Conservation (phyloP, 2,797 vertebrate genomes). For the Heterohyrax brucei region DNA sequence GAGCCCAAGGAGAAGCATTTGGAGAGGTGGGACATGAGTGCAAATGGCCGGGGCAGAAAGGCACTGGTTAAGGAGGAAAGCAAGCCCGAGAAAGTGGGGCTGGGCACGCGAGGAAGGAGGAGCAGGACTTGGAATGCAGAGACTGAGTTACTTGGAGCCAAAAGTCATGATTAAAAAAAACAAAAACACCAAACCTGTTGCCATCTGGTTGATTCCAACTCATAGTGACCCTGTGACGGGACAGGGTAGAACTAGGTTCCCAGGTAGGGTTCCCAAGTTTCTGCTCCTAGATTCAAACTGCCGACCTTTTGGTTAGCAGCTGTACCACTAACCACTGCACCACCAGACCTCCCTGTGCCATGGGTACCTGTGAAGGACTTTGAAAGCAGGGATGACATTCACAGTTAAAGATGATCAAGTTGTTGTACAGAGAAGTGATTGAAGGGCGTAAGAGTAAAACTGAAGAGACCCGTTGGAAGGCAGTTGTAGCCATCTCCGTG, state of each 20-base stretch:
- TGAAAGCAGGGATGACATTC: not conserved
- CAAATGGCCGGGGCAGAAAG: not conserved
- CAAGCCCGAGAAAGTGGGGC: not conserved
- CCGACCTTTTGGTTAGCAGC: too few relatives aligned
- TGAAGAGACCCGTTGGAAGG: not conserved
- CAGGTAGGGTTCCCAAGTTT: too few relatives aligned
- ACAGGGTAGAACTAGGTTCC: too few relatives aligned
- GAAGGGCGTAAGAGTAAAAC: not conserved
- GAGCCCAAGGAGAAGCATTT: not conserved
- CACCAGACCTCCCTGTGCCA: not conserved
- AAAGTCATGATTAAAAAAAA: not conserved
- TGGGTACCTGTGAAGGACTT: not conserved
- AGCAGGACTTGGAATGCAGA: rapidly evolving
- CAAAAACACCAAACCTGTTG: too few relatives aligned
- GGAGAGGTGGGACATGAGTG: not conserved
- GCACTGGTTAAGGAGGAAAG: not conserved
- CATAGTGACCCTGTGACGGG: too few relatives aligned
- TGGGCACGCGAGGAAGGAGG: not conserved
- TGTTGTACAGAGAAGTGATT: not conserved
- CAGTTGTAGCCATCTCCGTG: rapidly evolving
- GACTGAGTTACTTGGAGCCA: not conserved
- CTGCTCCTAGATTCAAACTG: too few relatives aligned
- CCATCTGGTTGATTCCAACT: too few relatives aligned
- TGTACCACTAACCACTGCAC: too few relatives aligned
- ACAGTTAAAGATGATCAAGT: not conserved